phyloP scores from a whole-genome alignment of 2,113 vertebrate genomes.

The Murina feae region DNA sequence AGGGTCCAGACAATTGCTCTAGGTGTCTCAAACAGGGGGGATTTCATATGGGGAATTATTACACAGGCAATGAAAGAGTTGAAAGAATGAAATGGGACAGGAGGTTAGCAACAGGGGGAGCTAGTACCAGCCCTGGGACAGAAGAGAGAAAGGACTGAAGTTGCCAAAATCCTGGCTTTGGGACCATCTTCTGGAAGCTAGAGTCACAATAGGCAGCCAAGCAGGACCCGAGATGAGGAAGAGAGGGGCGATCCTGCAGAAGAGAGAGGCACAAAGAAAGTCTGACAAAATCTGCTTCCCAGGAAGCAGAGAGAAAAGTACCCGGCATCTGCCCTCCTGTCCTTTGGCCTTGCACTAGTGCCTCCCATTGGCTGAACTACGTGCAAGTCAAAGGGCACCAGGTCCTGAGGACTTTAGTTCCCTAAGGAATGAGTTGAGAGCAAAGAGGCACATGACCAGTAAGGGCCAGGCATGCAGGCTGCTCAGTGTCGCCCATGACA shows the following conservation, averaged over 20 bases:
- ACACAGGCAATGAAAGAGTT: not conserved
- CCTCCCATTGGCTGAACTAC: not conserved
- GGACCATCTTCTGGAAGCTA: not conserved
- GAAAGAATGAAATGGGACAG: not conserved
- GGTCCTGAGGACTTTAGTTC: not conserved
- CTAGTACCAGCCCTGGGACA: not conserved
- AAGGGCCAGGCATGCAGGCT: not conserved
- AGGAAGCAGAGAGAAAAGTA: not conserved
- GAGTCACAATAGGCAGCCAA: not conserved
- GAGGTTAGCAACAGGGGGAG: not conserved
- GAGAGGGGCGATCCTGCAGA: not conserved
- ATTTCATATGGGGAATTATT: not conserved
- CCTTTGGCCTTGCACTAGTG: not conserved
- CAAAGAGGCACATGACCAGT: not conserved
- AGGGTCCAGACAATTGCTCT: not conserved
- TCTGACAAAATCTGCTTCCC: accelerated
- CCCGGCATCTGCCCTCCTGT: not conserved
- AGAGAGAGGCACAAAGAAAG: not conserved
- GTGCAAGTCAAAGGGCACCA: not conserved
- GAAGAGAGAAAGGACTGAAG: not conserved
- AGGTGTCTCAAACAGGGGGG: not conserved
- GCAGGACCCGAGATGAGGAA: not conserved
- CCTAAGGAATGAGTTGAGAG: not conserved
- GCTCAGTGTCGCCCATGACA: not conserved
- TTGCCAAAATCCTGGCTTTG: not conserved